Evolutionary conservation across 2,113 vertebrate genomes (phyloP).

Genomic region (Sclerurus mexicanus): DNA sequence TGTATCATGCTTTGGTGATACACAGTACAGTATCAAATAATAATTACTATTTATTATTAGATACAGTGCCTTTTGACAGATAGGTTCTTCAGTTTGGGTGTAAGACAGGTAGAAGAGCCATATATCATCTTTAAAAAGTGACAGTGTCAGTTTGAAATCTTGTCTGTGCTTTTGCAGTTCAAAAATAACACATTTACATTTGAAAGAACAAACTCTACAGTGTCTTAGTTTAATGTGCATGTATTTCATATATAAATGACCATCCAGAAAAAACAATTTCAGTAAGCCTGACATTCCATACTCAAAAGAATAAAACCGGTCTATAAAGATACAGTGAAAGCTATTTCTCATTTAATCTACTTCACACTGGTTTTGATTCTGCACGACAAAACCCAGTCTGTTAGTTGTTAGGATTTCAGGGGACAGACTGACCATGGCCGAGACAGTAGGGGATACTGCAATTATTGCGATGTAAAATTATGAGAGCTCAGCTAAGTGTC

Average conservation of each 20-base stretch:
- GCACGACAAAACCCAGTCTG: background rate
- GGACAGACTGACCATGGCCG: slow-evolving; percentile 8
- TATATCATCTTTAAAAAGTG: background rate
- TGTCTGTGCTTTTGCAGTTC: background rate
- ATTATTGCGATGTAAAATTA: background rate
- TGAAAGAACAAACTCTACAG: slow-evolving; percentile 11
- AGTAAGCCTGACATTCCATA: background rate
- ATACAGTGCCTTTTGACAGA: background rate
- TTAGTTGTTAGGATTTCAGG: background rate
- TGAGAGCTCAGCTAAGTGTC: background rate
- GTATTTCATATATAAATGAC: slow-evolving; percentile 49
- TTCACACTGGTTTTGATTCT: slow-evolving; percentile 27
- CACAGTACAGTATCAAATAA: background rate
- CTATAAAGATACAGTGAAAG: slow-evolving; percentile 1
- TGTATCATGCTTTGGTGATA: background rate
- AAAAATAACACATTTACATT: slow-evolving; percentile 30
- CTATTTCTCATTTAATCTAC: slow-evolving; percentile 37
- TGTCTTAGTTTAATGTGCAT: slow-evolving; percentile 19
- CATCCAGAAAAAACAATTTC: slow-evolving; percentile 16
- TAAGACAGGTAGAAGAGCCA: background rate
- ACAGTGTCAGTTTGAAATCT: slow-evolving; percentile 1
- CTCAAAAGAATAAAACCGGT: slow-evolving; percentile 32
- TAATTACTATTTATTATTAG: slow-evolving; percentile 8
- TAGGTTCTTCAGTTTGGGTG: background rate
- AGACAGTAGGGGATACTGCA: background rate